A percentile compares a stretch with the other conserved stretches of the same genome.
Conservation (phyloP, 2,888 invertebrate genomes). For the Cheilosia grossa region DNA sequence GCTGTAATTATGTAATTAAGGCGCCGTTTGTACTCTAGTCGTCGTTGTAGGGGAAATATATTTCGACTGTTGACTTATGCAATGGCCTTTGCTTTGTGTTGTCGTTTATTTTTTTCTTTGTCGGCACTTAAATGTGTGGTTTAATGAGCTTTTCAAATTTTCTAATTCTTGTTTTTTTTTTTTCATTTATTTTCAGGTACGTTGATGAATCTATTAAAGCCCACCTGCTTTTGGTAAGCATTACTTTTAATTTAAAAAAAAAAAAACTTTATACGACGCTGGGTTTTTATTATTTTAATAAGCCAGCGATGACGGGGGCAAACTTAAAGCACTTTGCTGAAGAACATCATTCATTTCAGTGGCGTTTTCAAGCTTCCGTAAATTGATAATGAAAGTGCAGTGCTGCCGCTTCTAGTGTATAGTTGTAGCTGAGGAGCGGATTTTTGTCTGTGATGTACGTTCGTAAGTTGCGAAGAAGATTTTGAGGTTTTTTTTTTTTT, state of each 20-base stretch:
- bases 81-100: neutral
- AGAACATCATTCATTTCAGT: too few relatives aligned
- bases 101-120: neutral
- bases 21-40: slow-evolving; percentile 7
- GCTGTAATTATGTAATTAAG: slow-evolving; percentile 62
- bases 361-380: too few relatives aligned
- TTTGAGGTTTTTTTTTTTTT: too few relatives aligned
- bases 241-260: slow-evolving; percentile 5
- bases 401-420: too few relatives aligned
- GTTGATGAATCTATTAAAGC: neutral
- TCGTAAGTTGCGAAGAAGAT: too few relatives aligned
- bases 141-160: neutral
- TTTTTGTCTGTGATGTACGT: too few relatives aligned
- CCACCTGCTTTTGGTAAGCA: neutral
- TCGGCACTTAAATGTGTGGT: neutral
- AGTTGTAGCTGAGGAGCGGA: too few relatives aligned
- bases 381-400: too few relatives aligned
- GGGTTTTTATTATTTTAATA: neutral
- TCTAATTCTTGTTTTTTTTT: slow-evolving; percentile 2
- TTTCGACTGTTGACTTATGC: neutral
- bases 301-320: too few relatives aligned
- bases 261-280: neutral
- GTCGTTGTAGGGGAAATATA: neutral
- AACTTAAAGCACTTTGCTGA: too few relatives aligned
- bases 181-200: slow-evolving; percentile 25